Conservation (phyloP, 2,113 vertebrate genomes). For the Crotalus tigris region DNA sequence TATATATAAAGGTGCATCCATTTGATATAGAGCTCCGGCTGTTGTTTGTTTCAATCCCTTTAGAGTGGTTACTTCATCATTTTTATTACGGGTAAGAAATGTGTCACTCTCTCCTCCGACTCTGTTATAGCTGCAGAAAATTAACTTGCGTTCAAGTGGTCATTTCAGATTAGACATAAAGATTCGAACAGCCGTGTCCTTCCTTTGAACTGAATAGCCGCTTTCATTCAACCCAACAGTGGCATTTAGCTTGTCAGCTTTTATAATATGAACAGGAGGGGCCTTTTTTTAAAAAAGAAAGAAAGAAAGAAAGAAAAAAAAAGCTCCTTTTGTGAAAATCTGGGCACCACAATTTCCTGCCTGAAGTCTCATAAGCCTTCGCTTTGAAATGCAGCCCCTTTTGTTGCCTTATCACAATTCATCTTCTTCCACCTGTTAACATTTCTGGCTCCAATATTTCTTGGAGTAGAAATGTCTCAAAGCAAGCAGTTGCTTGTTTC, state of each 20-base stretch:
- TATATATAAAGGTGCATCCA: constrained; percentile 33
- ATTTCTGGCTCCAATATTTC: neutral
- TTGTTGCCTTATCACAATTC: constrained; percentile 5
- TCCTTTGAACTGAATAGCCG: constrained; percentile 44
- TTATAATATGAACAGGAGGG: constrained; percentile 20
- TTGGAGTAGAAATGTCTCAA: neutral
- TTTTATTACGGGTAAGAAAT: constrained; percentile 59
- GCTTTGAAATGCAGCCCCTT: constrained; percentile 18
- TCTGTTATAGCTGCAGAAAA: constrained; percentile 50
- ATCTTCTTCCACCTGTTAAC: neutral
- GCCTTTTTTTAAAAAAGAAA: neutral
- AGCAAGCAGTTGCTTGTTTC: neutral
- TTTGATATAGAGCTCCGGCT: constrained; percentile 27
- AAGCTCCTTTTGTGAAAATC: constrained; percentile 34
- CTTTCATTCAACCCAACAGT: constrained; percentile 30
- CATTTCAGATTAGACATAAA: constrained; percentile 54
- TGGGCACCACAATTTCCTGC: neutral
- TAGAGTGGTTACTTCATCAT: constrained; percentile 44
- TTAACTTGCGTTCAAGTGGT: constrained; percentile 50
- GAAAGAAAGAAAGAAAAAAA: neutral
- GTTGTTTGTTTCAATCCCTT: constrained; percentile 50
- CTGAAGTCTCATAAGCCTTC: constrained; percentile 8
- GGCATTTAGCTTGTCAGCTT: neutral
- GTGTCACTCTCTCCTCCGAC: constrained; percentile 44
- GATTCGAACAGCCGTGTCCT: constrained; percentile 35